Evolutionary conservation across 1,140 invertebrate genomes (phyloP).

Genomic region (Ceratosolen solmsi): DNA sequence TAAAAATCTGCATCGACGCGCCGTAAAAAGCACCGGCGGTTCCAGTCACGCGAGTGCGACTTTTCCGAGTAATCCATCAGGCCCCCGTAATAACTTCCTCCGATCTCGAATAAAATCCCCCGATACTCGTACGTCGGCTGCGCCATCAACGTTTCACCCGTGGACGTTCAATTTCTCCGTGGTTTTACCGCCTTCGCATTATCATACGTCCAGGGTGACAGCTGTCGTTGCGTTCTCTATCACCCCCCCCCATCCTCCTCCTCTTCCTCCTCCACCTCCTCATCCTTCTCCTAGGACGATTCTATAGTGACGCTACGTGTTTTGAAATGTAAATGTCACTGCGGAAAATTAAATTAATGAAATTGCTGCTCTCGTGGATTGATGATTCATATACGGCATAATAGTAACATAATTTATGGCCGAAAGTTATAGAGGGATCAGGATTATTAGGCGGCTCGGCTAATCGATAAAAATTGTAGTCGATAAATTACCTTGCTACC

Average conservation of each 20-base stretch:
- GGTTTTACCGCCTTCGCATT: neutral
- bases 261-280: too few species aligned
- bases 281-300: too few species aligned
- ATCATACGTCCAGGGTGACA: neutral
- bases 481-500: too few species aligned
- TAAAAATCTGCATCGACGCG: slow-evolving; percentile 16
- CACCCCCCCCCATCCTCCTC: too few species aligned
- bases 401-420: too few species aligned
- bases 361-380: neutral
- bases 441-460: too few species aligned
- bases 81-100: neutral
- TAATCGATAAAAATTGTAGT: too few species aligned
- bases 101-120: too few species aligned
- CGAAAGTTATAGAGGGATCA: too few species aligned
- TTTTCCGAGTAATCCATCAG: slow-evolving; percentile 41
- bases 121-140: too few species aligned
- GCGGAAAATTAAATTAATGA: neutral
- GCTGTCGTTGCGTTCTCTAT: neutral
- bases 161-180: neutral
- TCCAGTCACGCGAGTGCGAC: slow-evolving; percentile 11
- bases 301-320: neutral
- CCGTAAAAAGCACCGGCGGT: neutral
- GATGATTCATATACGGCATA: too few species aligned
- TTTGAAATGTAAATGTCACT: neutral
- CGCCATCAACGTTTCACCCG: neutral